Percentiles rank a stretch among this genome's conserved stretches.
These are phyloP conservation scores for Mythimna impura DNA, from an alignment of 2,888 invertebrate genomes.

Conservation along the genomic window DNA sequence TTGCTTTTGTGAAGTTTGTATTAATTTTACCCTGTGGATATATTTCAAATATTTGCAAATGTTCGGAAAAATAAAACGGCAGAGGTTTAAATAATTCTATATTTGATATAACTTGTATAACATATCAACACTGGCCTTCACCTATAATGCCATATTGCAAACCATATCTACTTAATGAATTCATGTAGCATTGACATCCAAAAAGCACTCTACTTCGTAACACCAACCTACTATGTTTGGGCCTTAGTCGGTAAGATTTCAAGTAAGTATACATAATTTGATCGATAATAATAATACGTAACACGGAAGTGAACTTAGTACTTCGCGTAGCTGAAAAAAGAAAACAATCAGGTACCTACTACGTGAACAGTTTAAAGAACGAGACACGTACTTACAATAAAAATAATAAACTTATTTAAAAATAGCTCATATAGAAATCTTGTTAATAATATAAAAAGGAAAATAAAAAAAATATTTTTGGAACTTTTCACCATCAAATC, in stretches of 20 bases:
- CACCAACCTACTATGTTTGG: slow-evolving; percentile 54
- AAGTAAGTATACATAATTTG: slow-evolving; percentile 52
- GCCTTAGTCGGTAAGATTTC: slow-evolving; percentile 32
- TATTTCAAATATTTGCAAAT: neutral
- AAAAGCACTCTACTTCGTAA: slow-evolving; percentile 62
- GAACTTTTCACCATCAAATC: slow-evolving; percentile 58
- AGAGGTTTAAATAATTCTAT: slow-evolving; percentile 69
- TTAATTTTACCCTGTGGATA: neutral
- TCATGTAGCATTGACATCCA: slow-evolving; percentile 58
- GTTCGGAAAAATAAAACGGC: slow-evolving; percentile 32
- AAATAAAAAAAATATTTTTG: slow-evolving; percentile 48
- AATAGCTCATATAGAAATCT: slow-evolving; percentile 39
- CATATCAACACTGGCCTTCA: slow-evolving; percentile 64
- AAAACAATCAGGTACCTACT: slow-evolving; percentile 65
- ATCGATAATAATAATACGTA: slow-evolving; percentile 56
- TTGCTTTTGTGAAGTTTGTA: neutral
- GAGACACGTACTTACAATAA: slow-evolving; percentile 49
- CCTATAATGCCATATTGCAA: slow-evolving; percentile 62
- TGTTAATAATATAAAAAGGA: slow-evolving; percentile 34
- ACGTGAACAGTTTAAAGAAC: slow-evolving; percentile 46
- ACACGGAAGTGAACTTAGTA: slow-evolving; percentile 36
- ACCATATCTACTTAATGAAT: slow-evolving; percentile 50
- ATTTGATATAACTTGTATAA: slow-evolving; percentile 68
- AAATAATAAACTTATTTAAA: slow-evolving; percentile 29
- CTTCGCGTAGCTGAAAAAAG: slow-evolving; percentile 28